Evolutionary conservation across 2,888 invertebrate genomes (phyloP).

Genomic region (Erebia epiphron): DNA sequence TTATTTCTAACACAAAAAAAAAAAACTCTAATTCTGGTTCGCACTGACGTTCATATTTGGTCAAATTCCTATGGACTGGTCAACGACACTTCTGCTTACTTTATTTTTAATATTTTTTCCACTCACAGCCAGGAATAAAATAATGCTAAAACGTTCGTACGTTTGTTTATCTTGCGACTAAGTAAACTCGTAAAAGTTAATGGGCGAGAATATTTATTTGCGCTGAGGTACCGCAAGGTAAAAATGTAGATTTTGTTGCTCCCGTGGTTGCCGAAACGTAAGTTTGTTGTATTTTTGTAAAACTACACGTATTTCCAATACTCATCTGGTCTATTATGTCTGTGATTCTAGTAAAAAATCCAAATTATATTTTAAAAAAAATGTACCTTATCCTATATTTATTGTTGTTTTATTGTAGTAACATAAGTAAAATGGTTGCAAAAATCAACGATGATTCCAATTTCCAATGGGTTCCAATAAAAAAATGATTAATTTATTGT

Average conservation of each 20-base stretch:
- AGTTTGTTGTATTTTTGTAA: too few relatives aligned
- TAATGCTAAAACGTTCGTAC: slow-evolving; percentile 24
- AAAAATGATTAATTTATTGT: background rate
- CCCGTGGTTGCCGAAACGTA: background rate
- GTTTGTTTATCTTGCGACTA: slow-evolving; percentile 34
- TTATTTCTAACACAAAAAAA: too few relatives aligned
- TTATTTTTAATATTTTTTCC: slow-evolving; percentile 24
- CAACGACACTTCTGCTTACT: slow-evolving; percentile 13
- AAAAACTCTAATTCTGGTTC: background rate
- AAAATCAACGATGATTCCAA: too few relatives aligned
- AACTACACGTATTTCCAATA: too few relatives aligned
- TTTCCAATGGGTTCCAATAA: too few relatives aligned
- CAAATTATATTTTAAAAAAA: too few relatives aligned
- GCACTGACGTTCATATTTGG: background rate
- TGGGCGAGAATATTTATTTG: slow-evolving; percentile 26
- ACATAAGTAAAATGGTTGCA: too few relatives aligned
- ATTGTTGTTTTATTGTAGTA: too few relatives aligned
- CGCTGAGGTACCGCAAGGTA: slow-evolving; percentile 25
- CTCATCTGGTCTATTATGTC: too few relatives aligned
- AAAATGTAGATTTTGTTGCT: slow-evolving; percentile 8
- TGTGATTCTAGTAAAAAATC: too few relatives aligned
- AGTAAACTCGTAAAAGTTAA: slow-evolving; percentile 31
- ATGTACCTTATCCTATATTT: too few relatives aligned
- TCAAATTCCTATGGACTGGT: slow-evolving; percentile 1
- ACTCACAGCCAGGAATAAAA: slow-evolving; percentile 21